phyloP scores from a whole-genome alignment of 2,113 vertebrate genomes.

The Orcinus orca region DNA sequence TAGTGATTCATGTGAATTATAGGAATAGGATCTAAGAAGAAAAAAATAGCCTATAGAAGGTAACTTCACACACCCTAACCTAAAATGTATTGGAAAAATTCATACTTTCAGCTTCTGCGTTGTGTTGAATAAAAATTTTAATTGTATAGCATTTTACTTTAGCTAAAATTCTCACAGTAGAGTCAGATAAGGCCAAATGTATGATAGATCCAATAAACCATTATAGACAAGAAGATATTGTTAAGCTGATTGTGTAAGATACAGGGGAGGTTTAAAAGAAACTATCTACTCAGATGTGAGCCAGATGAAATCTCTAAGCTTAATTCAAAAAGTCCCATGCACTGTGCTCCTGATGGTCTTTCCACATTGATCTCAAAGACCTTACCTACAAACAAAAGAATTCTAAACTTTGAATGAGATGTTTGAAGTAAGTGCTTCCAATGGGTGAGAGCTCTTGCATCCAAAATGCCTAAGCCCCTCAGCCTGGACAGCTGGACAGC shows the following conservation, averaged over 20 bases:
- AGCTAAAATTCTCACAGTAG: neutral
- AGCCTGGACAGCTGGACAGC: conserved; percentile 2
- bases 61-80: neutral
- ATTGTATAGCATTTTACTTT: neutral
- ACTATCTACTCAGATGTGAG: neutral
- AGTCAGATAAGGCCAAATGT: neutral
- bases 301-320: conserved; percentile 36
- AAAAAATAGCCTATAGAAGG: neutral
- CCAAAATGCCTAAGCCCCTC: conserved; percentile 24
- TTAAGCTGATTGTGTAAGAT: neutral
- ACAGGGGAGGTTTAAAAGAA: neutral
- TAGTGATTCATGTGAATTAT: neutral
- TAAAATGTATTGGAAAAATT: neutral
- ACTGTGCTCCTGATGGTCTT: conserved; percentile 24
- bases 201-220: neutral
- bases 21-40: neutral
- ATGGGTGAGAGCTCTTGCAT: neutral
- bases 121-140: neutral
- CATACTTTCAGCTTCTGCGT: neutral
- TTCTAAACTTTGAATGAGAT: conserved; percentile 55
- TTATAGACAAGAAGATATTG: neutral
- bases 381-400: conserved; percentile 46
- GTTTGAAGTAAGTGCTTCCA: conserved; percentile 52
- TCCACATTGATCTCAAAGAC: conserved; percentile 27
- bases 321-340: conserved; percentile 32